Evolutionary conservation across 1,140 invertebrate species (phyloP), one percentile per base, ranked within the genome.

Genomic region (Polypedilum pembai): DNA sequence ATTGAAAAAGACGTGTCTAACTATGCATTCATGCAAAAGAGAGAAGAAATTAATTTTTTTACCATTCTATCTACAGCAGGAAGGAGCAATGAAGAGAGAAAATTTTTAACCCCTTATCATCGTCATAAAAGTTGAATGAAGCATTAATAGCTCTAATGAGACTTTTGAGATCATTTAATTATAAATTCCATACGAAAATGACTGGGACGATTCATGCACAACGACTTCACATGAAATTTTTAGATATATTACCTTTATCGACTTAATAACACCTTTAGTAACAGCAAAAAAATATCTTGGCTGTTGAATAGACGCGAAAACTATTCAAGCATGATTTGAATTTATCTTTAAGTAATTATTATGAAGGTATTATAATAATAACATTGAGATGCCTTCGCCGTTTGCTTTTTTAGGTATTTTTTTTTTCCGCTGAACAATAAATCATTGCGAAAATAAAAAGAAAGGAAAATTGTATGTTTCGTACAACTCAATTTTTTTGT

Each of bases 371-470:
- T 8, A 69, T 69, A 69, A 69, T 69, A 69, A 69, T 21, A 20
- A 15, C 17, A 18, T 7, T 20, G 65, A n/a, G 65, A 56, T 56
- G 45, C 45, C 45, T 56, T 56, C 3, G 12, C 45, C 45, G 12
- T 56, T 8, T 56, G 45, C 45, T 56, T 56, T 56, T 45, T 45
- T 45, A n/a, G 12, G n/a, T 56, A 45, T 33, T 33, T 20, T 69
- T 69, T 18, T 21, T 7, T 69, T 69, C 65, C 8, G 45, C 45
- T 69, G 10, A 69, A 21, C 65, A 69, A 69, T 69, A 69, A 69
- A 69, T 69, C 65, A 69, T 69, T 69, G 65, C 65, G 17, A 69
- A 69, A 56, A n/a, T n/a, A n/a, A n/a, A 69, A 69, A 69, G 45
- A 56, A 56, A 69, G 20, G 17, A 69, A 69, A 69, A 69, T 69